phyloP scores from a whole-genome alignment of 1,140 invertebrate genomes.

The Ruditapes philippinarum region DNA sequence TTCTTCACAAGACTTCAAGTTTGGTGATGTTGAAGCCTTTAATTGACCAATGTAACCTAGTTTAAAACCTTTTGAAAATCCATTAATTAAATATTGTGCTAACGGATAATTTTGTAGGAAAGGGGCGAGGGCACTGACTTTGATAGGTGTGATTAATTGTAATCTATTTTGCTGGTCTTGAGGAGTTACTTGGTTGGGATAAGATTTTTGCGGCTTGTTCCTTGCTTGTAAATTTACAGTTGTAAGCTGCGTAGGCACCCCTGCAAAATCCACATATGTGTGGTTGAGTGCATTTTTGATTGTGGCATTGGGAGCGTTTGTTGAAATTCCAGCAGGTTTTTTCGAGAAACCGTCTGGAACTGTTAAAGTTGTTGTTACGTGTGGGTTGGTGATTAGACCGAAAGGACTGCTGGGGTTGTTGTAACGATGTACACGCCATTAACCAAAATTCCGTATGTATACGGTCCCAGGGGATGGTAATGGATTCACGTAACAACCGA shows the following conservation, averaged over 20 bases:
- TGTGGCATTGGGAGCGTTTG: constrained; percentile 16
- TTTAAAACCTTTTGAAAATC: constrained; percentile 1
- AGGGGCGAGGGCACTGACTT: not conserved
- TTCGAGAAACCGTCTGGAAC: not conserved
- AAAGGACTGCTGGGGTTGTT: not conserved
- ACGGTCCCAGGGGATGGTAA: constrained; percentile 33
- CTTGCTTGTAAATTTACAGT: not conserved
- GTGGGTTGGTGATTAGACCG: not conserved
- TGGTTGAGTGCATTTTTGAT: not conserved
- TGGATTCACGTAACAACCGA: not conserved
- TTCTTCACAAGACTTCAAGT: constrained; percentile 5
- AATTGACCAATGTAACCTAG: not conserved
- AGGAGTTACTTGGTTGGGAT: not conserved
- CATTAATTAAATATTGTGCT: not conserved
- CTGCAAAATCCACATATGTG: constrained; percentile 20
- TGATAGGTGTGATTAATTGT: not conserved
- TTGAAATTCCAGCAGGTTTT: constrained; percentile 26
- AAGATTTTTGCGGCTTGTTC: not conserved
- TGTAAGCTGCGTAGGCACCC: not conserved
- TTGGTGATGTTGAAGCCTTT: not conserved
- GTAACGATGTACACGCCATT: not conserved
- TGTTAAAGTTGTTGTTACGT: not conserved
- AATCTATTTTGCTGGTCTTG: not conserved
- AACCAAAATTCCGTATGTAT: constrained; percentile 5
- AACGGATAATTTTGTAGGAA: not conserved